Evolutionary conservation across 2,113 vertebrate genomes (phyloP).

Genomic region (crab-eating macaque (Macaca fascicularis)): T2T-MFA8v1.1 NC_088385.1:101660001-101660500

Average conservation of each 20-base stretch:
- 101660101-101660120: background rate
- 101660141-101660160: background rate
- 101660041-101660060: background rate
- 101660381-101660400: background rate
- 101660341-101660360: background rate
- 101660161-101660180: background rate
- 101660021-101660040: background rate
- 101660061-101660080: background rate
- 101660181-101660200: background rate
- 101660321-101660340: background rate
- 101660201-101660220: background rate
- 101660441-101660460: background rate
- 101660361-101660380: accelerated
- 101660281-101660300: background rate
- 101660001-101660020: background rate
- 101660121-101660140: background rate
- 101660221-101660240: background rate
- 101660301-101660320: accelerated
- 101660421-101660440: background rate
- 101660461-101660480: no score
- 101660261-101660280: background rate
- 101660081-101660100: background rate
- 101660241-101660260: background rate
- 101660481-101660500: no score
- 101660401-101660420: background rate